These are phyloP conservation scores for Numenius phaeopus DNA, from an alignment of 2,797 vertebrate species.

Conservation along the genomic window DNA sequence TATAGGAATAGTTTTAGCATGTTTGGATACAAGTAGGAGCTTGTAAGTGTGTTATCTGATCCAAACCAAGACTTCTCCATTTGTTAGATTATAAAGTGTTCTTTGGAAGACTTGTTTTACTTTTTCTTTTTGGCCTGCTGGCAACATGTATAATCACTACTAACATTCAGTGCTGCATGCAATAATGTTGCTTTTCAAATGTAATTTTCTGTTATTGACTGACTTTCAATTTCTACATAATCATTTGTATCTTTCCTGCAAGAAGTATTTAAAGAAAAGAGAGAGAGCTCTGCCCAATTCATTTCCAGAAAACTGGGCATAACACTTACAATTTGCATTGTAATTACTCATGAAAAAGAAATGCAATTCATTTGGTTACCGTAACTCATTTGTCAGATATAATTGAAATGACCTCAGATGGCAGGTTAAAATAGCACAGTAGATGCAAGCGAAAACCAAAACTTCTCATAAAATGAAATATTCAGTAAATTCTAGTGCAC, in stretches of 20 bases:
- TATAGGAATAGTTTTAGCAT: background rate
- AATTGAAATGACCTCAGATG: constrained; percentile 79
- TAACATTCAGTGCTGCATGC: background rate
- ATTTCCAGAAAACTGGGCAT: constrained; percentile 61
- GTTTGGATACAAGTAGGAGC: background rate
- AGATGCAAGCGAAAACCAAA: constrained; percentile 43
- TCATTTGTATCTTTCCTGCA: constrained; percentile 46
- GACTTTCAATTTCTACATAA: background rate
- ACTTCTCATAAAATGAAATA: constrained; percentile 1
- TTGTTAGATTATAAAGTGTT: background rate
- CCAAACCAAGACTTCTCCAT: background rate
- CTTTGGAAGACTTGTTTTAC: background rate
- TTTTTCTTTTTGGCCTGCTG: background rate
- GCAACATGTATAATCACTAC: background rate
- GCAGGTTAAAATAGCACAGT: constrained; percentile 66
- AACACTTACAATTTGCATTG: constrained; percentile 73
- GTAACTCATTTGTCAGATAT: constrained; percentile 73
- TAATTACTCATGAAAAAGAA: constrained; percentile 71
- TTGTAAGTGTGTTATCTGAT: background rate
- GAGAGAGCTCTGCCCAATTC: background rate
- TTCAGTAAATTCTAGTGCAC: constrained; percentile 5
- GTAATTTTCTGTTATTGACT: constrained; percentile 50
- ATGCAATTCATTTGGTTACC: constrained; percentile 68
- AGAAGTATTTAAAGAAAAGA: constrained; percentile 19
- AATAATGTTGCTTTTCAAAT: constrained; percentile 45